phyloP scores from a whole-genome alignment of 2,797 vertebrate genomes.

The Synaphobranchus kaupii region DNA sequence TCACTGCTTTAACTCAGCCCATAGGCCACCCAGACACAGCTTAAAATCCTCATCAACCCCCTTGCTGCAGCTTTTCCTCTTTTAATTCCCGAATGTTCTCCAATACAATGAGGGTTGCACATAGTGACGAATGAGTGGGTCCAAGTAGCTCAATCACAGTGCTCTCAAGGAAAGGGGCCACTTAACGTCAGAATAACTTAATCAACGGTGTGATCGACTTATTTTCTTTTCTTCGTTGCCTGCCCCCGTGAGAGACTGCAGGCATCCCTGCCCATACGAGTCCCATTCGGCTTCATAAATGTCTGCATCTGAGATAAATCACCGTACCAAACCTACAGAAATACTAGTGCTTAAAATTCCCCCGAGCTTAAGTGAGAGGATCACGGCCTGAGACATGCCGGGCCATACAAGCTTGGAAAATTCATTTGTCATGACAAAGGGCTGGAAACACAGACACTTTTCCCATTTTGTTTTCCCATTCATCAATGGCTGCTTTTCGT shows the following conservation, averaged over 20 bases:
- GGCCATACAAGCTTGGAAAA: not conserved
- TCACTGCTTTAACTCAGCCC: not conserved
- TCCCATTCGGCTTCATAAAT: not conserved
- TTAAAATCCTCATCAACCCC: conserved; percentile 7
- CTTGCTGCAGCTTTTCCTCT: not conserved
- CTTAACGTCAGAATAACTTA: conserved; percentile 4
- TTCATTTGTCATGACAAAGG: not conserved
- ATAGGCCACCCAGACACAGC: not conserved
- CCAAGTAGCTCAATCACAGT: not conserved
- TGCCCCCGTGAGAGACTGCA: not conserved
- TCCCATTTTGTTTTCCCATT: not conserved
- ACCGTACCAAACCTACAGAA: not conserved
- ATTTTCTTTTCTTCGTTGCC: not conserved
- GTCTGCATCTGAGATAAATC: not conserved
- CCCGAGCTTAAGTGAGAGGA: not conserved
- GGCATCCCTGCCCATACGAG: not conserved
- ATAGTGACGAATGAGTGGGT: not conserved
- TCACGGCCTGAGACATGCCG: not conserved
- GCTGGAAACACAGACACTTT: not conserved
- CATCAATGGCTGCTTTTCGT: not conserved
- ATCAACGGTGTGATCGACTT: not conserved
- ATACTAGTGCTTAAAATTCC: not conserved
- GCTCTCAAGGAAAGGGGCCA: not conserved
- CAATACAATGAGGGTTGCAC: not conserved
- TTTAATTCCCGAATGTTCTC: conserved; percentile 7